These are phyloP conservation scores for Holothuria leucospilota DNA, from an alignment of 53 echinoderm and acorn worm species.

Conservation along the genomic window DNA sequence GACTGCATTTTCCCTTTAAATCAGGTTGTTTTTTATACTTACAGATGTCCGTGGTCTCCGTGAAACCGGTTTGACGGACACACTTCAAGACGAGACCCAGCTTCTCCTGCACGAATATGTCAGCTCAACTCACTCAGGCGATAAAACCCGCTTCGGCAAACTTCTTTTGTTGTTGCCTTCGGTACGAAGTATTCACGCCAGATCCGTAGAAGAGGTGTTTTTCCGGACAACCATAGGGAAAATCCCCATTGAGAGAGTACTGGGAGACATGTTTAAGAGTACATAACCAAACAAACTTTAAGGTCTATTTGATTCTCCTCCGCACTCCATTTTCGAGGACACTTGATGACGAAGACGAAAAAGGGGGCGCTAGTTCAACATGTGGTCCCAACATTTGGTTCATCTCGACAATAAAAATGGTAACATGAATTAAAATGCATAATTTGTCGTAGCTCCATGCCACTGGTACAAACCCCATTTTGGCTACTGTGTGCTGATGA, in stretches of 20 bases:
- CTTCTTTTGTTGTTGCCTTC: slow-evolving; percentile 80
- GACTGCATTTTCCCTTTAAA: too few relatives aligned
- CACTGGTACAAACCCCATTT: too few relatives aligned
- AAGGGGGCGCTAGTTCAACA: too few relatives aligned
- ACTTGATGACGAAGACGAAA: too few relatives aligned
- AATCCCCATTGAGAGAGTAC: slow-evolving; percentile 86
- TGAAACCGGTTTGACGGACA: slow-evolving; percentile 67
- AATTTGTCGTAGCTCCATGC: too few relatives aligned
- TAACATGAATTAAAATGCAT: too few relatives aligned
- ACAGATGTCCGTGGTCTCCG: slow-evolving; percentile 81
- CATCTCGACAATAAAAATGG: too few relatives aligned
- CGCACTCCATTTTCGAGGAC: too few relatives aligned
- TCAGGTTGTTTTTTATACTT: neutral
- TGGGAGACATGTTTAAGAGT: slow-evolving; percentile 96
- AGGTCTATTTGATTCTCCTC: too few relatives aligned
- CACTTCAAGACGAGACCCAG: slow-evolving; percentile 89
- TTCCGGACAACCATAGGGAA: slow-evolving; percentile 88
- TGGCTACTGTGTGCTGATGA: too few relatives aligned
- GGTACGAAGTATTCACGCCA: slow-evolving; percentile 74
- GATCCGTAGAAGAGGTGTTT: slow-evolving; percentile 81
- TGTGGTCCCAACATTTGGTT: too few relatives aligned
- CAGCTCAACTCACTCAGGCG: slow-evolving; percentile 60
- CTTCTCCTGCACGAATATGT: slow-evolving; percentile 79
- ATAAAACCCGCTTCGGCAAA: slow-evolving; percentile 85
- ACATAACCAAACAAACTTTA: slow-evolving; percentile 33